Percentiles rank a stretch among this genome's conserved stretches.
These are phyloP conservation scores for Tinea trinotella DNA, from an alignment of 2,888 invertebrate genomes.

Conservation along the genomic window DNA sequence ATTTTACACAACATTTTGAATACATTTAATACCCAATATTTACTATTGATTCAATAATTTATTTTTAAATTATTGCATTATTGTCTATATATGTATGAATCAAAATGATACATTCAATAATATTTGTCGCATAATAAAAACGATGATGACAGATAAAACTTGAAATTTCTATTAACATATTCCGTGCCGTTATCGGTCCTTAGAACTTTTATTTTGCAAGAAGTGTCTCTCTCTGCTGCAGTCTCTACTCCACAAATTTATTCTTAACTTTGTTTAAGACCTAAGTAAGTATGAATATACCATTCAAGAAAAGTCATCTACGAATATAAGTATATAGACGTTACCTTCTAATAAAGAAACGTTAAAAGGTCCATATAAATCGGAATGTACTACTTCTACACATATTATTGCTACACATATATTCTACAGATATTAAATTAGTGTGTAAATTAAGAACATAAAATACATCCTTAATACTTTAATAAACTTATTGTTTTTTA, in stretches of 20 bases:
- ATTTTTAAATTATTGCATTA: too few relatives aligned
- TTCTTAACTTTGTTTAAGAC: neutral
- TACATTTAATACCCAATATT: too few relatives aligned
- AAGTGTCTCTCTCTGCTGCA: neutral
- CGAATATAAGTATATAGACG: neutral
- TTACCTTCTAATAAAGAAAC: neutral
- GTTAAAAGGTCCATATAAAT: neutral
- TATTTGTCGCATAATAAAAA: too few relatives aligned
- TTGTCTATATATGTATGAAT: too few relatives aligned
- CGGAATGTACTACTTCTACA: neutral
- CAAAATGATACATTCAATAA: too few relatives aligned
- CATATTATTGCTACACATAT: neutral
- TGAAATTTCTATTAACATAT: conserved; percentile 19
- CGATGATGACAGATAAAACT: neutral
- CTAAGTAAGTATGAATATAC: neutral
- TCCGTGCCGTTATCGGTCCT: conserved; percentile 11
- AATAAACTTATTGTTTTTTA: neutral
- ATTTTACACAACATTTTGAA: too few relatives aligned
- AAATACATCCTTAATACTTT: neutral
- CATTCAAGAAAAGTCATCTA: neutral
- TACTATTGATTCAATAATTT: too few relatives aligned
- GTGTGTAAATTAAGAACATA: neutral
- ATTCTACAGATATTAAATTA: neutral
- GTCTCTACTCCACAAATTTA: neutral
- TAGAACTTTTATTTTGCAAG: neutral